These are phyloP conservation scores for Volucella zonaria DNA, from an alignment of 2,888 invertebrate genomes.

Conservation along the genomic window DNA sequence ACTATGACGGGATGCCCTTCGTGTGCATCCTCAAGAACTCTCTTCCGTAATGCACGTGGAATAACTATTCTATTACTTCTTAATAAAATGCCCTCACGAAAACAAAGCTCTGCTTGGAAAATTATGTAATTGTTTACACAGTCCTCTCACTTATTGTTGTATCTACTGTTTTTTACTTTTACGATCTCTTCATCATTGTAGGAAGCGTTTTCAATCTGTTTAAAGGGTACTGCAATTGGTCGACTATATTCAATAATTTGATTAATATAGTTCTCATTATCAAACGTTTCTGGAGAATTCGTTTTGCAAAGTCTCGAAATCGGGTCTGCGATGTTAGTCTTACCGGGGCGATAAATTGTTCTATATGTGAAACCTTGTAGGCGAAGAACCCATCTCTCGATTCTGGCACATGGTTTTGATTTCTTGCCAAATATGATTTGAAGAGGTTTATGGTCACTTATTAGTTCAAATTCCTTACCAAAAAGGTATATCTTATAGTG, in stretches of 20 bases:
- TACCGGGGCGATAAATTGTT: background rate
- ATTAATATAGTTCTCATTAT: background rate
- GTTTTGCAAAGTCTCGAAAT: background rate
- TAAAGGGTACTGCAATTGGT: background rate
- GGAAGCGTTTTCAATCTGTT: background rate
- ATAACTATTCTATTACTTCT: background rate
- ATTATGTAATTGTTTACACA: background rate
- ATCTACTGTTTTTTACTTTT: background rate
- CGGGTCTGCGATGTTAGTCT: background rate
- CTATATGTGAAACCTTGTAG: background rate
- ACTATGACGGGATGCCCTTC: background rate
- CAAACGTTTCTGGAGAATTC: background rate
- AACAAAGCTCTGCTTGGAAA: too few relatives aligned
- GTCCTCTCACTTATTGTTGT: too few relatives aligned
- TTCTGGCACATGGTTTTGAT: too few relatives aligned
- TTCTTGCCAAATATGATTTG: too few relatives aligned
- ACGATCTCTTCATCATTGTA: background rate
- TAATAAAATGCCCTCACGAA: too few relatives aligned
- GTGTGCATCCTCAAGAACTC: conserved; percentile 1
- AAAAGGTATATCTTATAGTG: too few relatives aligned
- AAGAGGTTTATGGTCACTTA: too few relatives aligned
- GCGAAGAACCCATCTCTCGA: too few relatives aligned
- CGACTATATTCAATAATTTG: background rate
- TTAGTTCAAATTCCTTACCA: too few relatives aligned
- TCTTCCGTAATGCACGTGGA: background rate